Evolutionary conservation across 2,113 vertebrate species (phyloP).

Genomic region (Oceanodroma tethys): DNA sequence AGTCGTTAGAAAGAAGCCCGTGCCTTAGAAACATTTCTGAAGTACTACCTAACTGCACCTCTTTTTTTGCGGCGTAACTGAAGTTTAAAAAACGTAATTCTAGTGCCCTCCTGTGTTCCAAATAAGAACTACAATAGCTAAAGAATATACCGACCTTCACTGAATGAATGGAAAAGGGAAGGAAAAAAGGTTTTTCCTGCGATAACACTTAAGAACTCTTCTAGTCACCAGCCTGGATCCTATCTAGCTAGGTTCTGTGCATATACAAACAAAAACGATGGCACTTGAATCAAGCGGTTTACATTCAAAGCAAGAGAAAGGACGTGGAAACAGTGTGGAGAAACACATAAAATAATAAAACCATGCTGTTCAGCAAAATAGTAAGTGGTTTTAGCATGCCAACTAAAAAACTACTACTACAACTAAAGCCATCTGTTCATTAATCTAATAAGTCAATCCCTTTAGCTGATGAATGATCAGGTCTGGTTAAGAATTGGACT

Average conservation of each 20-base stretch:
- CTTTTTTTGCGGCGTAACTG: too few relatives aligned
- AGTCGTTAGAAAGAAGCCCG: background rate
- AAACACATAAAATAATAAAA: background rate
- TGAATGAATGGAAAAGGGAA: background rate
- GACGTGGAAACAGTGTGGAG: background rate
- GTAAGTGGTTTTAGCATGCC: background rate
- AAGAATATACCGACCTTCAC: accelerated
- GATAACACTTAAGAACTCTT: background rate
- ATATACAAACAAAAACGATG: background rate
- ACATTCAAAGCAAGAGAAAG: background rate
- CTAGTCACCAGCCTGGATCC: background rate
- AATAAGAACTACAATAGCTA: background rate
- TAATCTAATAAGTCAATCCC: background rate
- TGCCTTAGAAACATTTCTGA: background rate
- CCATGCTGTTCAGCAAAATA: background rate
- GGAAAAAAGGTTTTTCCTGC: background rate
- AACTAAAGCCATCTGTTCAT: background rate
- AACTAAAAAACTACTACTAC: background rate
- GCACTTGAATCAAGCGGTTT: background rate
- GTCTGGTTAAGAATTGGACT: background rate
- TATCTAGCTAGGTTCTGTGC: background rate
- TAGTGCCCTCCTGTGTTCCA: conserved; percentile 19
- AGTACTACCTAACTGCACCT: background rate
- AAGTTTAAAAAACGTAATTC: background rate
- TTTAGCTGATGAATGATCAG: background rate